Evolutionary conservation across 1,140 invertebrate species (phyloP), one percentile per base, ranked within the genome.

Genomic region (Lethrus apterus): DNA sequence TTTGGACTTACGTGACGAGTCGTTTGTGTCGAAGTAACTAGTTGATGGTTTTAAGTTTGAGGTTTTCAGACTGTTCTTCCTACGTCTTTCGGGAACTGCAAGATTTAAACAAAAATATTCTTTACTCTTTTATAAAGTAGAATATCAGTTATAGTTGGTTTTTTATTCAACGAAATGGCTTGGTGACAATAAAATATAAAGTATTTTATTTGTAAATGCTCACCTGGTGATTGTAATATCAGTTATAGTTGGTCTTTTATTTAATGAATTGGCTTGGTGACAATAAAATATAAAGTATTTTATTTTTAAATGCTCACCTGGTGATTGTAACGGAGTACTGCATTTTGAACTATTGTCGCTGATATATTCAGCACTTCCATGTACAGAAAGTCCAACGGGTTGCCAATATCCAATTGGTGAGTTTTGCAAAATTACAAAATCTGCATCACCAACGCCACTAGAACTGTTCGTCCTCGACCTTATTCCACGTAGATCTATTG

Each of bases 391-490:
- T 26, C 59, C 57, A 13, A 66, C 61, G 10, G 73, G 73, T n/a
- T 70, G 62, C 74, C 74, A 77, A 26, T 71, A 68, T 41, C 61
- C 62, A n/a, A 72, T 52, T 7, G 73, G 72, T 17, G 70, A 75
- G 2, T 73, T 60, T 51, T 77, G 75, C 14, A 77, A 64, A 15
- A 76, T 52, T n/a, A 77, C 68, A 40, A 70, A 76, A 46, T 76
- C 71, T n/a, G 73, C 74, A 38, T 77, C 63, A 31, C 57, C 63
- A 32, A 62, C 38, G 13, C 63, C 63, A 20, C 57, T 54, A 4
- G 56, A 46, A 46, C 63, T 64, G 53, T 62, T 64, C 8, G 61
- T 57, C 11, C 63, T 52, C 15, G 64, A 65, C 14, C 64, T 21
- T 9, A 21, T n/a, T n/a, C 3, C 13, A 10, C 10, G 17, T 23